Evolutionary conservation across 2,797 vertebrate species (phyloP).

Genomic region (Sphaeramia orbicularis): DNA sequence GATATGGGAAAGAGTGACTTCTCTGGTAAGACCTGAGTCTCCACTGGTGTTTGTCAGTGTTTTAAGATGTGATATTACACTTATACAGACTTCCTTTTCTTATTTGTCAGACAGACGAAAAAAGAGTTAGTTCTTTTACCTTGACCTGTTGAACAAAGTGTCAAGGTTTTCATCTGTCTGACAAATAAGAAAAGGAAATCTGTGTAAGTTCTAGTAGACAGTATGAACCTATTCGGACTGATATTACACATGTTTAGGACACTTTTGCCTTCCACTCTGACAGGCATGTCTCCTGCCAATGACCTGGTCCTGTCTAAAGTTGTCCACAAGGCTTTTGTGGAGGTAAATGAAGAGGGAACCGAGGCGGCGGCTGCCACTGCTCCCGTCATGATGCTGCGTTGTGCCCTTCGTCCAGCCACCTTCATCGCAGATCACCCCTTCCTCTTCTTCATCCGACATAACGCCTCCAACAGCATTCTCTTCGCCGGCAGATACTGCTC

Average conservation of each 20-base stretch:
- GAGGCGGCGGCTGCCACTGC: slow-evolving; percentile 88
- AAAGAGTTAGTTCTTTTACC: too few relatives aligned
- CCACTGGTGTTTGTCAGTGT: neutral
- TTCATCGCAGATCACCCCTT: slow-evolving; percentile 91
- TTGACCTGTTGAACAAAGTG: too few relatives aligned
- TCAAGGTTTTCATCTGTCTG: too few relatives aligned
- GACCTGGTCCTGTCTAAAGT: slow-evolving; percentile 89
- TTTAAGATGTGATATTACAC: neutral
- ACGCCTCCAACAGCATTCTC: slow-evolving; percentile 82
- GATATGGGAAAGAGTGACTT: slow-evolving; percentile 79
- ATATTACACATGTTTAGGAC: neutral
- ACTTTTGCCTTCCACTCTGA: neutral
- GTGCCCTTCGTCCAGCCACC: fast-evolving
- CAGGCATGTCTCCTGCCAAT: slow-evolving; percentile 84
- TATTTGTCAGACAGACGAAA: too few relatives aligned
- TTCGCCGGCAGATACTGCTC: slow-evolving; percentile 88
- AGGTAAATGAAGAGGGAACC: slow-evolving; percentile 93
- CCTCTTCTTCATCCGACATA: slow-evolving; percentile 92
- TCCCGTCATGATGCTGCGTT: slow-evolving; percentile 74
- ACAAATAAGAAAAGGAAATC: too few relatives aligned
- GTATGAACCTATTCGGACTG: too few relatives aligned
- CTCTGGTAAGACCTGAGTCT: slow-evolving; percentile 60
- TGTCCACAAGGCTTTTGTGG: slow-evolving; percentile 91
- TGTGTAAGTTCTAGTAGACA: too few relatives aligned
- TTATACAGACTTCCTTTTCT: too few relatives aligned